Evolutionary conservation across 1,140 invertebrate species (phyloP), one percentile per base, ranked within the genome.

Genomic region (Branchinecta lindahli): DNA sequence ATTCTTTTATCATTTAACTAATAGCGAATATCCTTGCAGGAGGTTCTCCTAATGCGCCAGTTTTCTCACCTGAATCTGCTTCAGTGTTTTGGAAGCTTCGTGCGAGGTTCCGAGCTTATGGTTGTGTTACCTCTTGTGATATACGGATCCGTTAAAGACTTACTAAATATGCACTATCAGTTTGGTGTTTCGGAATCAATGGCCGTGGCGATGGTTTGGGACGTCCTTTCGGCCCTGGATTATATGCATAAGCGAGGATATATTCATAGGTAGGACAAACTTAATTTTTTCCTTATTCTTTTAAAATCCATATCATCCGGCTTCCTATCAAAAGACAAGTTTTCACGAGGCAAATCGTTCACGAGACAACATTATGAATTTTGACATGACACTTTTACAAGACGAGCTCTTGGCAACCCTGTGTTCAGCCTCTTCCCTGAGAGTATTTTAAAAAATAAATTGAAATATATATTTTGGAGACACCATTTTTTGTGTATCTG

Each of bases 211-310:
- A 84, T 88, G 70, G 88, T 95, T 73, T 77, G 94, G 45, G 91
- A 94, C 80, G 83, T 91, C 21, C 79, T 94, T 66, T 77, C 83
- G 52, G 92, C 87, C 0, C 79, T 95, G 20, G 84, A 88, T 74
- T 95, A 95, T 79, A 83, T 96, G 72, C 91, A 94, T 78, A 84
- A 83, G 71, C 86, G 86, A 79, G 86, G 89, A 71, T 88, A 88
- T 77, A 91, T 96, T 75, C 92, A 94, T 77, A 88, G 91, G 86
- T 89, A 75, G 71, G 71, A 72, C n/a, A 9, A 44, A n/a, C 15
- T 44, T 72, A 15, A 33, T 70, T 68, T 67, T 72, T 72, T 68
- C 72, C 68, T 33, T 33, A 33, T 33, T 33, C 33, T 3, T 33
- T 33, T 33, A 5, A 33, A 33, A 33, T 33, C 33, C 33, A 5